Base-by-base conservation (phyloP, 2,113 vertebrate genomes). In the Coreoperca whiteheadi region DNA sequence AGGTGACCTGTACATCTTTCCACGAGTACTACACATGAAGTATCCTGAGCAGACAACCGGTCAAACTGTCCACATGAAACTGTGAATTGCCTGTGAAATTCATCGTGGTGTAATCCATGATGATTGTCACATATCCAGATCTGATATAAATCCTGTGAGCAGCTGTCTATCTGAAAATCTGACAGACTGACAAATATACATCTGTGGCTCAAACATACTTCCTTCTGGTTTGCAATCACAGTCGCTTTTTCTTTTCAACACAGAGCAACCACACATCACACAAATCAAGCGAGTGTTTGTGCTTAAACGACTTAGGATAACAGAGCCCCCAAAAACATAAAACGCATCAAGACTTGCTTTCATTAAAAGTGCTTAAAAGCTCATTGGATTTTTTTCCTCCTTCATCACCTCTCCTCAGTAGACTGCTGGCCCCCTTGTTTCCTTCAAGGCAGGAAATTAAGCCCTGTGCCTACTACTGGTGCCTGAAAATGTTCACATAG, bases 331-430 rank as follows among this genome's bases (percentile, higher is more conserved):
- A 23, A 88, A 79, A 74, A 39, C 54, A 14, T 8, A 82, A 43
- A 83, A 60, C 0, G 1, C 82, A 65, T 68, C 21, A 87, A 81
- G 67, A 65, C 67, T 75, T 87, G 74, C 65, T 87, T 92, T 92
- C 68, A 92, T 89, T 87, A 84, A 77, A 51, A 25, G 68, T 82
- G 79, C 86, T 95, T 94, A 91, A 94, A 94, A 88, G 67, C 64
- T 89, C 87, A 90, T 91, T 83, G 83, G 34, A 46, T 74, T 53
- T 63, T 25, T 79, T 66, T 57, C 57, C 50, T 74, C 77, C 87
- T 84, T 84, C 69, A 85, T 85, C 79, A 89, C 53, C 64, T 48
- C 63, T 74, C 30, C 50, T 61, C 23, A 60, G 54, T 56, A n/a
- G 43, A 83, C 74, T 77, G 80, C 37, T 48, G 48, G 39, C 48